Base-by-base conservation (phyloP, 2,797 vertebrate genomes). In the Micropoecilia bifurca region DNA sequence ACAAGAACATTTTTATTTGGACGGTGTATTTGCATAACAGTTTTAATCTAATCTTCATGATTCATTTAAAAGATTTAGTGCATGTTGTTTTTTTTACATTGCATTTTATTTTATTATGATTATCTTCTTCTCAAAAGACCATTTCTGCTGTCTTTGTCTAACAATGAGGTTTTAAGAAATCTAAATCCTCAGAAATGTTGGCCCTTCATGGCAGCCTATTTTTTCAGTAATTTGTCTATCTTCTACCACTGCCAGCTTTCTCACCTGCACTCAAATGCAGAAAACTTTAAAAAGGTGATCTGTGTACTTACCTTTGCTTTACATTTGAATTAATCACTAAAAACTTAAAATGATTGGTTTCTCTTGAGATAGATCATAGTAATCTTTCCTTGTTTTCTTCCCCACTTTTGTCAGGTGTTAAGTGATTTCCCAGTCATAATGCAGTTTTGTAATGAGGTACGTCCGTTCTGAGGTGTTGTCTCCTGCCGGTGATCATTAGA, bases 391-490 rank as follows among this genome's bases (percentile, higher is more conserved):
- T 84, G 28, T 85, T 90, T 82, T 81, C 39, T 79, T 69, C 63
- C 82, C 25, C 48, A 61, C 78, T 87, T 87, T 78, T 88, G 53
- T 91, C 87, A 88, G 89, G 78, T 73, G 10, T 46, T 76, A 77
- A 71, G 80, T 4, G 74, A 78, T 80, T 84, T 90, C 43, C 91
- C 77, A 88, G 80, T 75, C 6, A 16, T 89, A 85, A 80, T 79
- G 78, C 85, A 86, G 85, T 88, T 69, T 79, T 87, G 74, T 87
- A 86, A 86, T 82, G 87, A 91, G 88, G 88, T 92, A 87, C 77
- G 85, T 91, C 83, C 85, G 73, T 55, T 66, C 57, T 84, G 75
- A 81, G 74, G 81, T n/a, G 73, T 5, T 85, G 76, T 80, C 46
- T 80, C 53, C 83, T 76, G 39, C n/a, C 68, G 43, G 46, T 80